phyloP scores from a whole-genome alignment of 1,140 invertebrate genomes.

The Epicauta chinensis region DNA sequence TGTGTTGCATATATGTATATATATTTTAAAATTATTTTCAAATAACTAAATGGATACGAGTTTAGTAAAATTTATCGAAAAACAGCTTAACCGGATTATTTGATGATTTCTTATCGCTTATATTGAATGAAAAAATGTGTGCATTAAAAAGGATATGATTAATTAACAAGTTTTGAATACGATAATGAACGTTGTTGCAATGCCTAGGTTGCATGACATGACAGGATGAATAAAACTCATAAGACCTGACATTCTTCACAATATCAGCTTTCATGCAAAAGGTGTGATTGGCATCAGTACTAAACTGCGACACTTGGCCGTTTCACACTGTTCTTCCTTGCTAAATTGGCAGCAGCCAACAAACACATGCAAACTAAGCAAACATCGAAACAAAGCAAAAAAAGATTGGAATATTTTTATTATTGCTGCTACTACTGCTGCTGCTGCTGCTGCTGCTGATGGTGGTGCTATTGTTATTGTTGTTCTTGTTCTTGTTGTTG shows the following conservation, averaged over 20 bases:
- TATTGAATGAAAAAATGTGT: not conserved
- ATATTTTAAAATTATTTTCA: no score
- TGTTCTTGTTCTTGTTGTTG: no score
- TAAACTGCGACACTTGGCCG: conserved; percentile 10
- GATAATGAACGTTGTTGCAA: conserved; percentile 6
- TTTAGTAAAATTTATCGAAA: no score
- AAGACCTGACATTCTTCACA: conserved; percentile 11
- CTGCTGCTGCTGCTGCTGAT: no score
- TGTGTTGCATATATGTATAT: not conserved
- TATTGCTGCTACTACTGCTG: no score
- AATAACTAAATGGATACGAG: no score
- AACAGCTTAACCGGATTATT: no score
- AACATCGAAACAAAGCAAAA: conserved; percentile 10
- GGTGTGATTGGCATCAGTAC: conserved; percentile 15
- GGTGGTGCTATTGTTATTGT: not conserved
- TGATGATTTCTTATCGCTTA: no score
- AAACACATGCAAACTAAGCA: not conserved
- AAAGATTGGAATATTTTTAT: conserved; percentile 7
- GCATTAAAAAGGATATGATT: conserved; percentile 10
- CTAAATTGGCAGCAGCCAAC: not conserved
- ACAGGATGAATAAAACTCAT: conserved; percentile 9
- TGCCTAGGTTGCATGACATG: conserved; percentile 2
- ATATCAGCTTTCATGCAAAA: conserved; percentile 15
- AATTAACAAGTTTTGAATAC: conserved; percentile 8
- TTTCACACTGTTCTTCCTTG: conserved; percentile 12